A percentile compares a stretch with the other conserved stretches of the same genome.
phyloP scores from a whole-genome alignment of 2,113 vertebrate genomes.

The Toxotes jaculatrix region DNA sequence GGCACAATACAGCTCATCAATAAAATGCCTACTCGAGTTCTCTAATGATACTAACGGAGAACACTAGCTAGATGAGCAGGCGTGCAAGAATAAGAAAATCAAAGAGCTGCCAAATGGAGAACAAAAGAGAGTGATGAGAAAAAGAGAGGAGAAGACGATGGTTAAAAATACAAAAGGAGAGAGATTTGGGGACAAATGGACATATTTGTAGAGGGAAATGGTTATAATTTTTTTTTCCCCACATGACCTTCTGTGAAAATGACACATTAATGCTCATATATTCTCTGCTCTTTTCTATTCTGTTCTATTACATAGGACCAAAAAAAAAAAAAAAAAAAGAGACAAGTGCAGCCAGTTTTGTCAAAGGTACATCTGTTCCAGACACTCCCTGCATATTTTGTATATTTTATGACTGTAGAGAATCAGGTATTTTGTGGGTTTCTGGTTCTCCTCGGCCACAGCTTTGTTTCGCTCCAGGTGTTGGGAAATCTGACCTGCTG shows the following conservation, averaged over 20 bases:
- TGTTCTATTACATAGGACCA: not conserved
- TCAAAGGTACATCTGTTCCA: constrained; percentile 39
- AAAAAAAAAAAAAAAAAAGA: not conserved
- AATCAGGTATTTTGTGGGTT: constrained; percentile 73
- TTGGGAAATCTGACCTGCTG: not conserved
- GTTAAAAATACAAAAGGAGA: not conserved
- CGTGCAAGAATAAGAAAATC: not conserved
- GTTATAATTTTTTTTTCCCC: not conserved
- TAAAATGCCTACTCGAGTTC: constrained; percentile 1
- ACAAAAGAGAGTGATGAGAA: not conserved
- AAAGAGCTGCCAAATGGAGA: constrained; percentile 12
- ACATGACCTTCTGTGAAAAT: not conserved
- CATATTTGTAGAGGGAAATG: not conserved
- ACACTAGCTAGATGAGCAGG: not conserved
- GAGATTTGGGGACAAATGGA: not conserved
- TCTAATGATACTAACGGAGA: constrained; percentile 21
- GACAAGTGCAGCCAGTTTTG: not conserved
- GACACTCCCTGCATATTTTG: constrained; percentile 60
- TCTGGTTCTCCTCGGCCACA: not conserved
- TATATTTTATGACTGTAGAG: constrained; percentile 68
- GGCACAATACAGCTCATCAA: constrained; percentile 33
- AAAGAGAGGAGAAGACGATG: not conserved
- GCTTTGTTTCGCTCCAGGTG: constrained; percentile 20
- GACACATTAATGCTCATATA: not conserved
- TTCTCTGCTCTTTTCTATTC: not conserved